Percentiles rank a stretch among this genome's conserved stretches.
phyloP scores from a whole-genome alignment of 2,113 vertebrate species.

The Brienomyrus brachyistius region DNA sequence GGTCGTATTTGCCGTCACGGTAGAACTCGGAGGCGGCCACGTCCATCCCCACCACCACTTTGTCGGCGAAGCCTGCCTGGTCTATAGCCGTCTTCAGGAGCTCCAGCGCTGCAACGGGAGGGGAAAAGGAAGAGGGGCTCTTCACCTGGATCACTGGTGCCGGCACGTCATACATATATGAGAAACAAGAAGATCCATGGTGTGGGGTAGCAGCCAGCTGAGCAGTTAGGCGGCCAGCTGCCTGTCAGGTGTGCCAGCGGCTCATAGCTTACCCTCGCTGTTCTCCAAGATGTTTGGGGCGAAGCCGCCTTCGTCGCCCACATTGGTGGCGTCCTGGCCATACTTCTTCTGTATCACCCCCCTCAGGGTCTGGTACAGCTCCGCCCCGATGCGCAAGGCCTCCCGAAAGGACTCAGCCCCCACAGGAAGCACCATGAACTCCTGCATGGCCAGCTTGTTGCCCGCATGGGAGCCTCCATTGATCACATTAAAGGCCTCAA shows the following conservation, averaged over 20 bases:
- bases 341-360: slow-evolving; percentile 86
- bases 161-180: background rate
- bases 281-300: slow-evolving; percentile 89
- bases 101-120: slow-evolving; percentile 67
- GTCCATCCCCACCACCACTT: slow-evolving; percentile 91
- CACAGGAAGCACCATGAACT: slow-evolving; percentile 90
- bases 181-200: background rate
- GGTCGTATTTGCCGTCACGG: slow-evolving; percentile 80
- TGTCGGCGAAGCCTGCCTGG: slow-evolving; percentile 82
- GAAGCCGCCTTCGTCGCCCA: slow-evolving; percentile 86
- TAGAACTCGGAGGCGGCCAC: slow-evolving; percentile 87
- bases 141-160: background rate
- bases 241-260: background rate
- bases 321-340: slow-evolving; percentile 85
- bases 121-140: background rate
- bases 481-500: slow-evolving; percentile 86
- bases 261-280: slow-evolving; percentile 74
- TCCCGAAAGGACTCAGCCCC: slow-evolving; percentile 85
- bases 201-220: background rate
- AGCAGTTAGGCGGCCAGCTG: background rate
- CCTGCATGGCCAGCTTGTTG: slow-evolving; percentile 88
- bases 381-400: slow-evolving; percentile 78
- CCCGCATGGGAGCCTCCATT: slow-evolving; percentile 86
- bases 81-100: slow-evolving; percentile 86
- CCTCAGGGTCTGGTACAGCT: slow-evolving; percentile 87